Evolutionary conservation across 1,140 invertebrate species (phyloP), one percentile per base, ranked within the genome.

Genomic region (Cydia strobilella): DNA sequence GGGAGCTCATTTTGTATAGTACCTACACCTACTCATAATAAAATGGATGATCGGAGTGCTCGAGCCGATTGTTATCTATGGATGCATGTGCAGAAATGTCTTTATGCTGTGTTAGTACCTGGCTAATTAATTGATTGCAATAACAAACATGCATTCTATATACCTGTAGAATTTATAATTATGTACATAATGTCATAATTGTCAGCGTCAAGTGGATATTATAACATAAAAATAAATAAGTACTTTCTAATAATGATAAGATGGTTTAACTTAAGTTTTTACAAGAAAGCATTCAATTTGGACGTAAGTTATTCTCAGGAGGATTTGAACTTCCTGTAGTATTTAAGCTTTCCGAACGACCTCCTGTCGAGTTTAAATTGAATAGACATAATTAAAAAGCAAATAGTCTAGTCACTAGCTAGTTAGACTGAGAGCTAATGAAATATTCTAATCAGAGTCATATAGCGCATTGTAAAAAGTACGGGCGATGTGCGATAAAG

Each of bases 1-100:
- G 86, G 85, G 84, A 79, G 79, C 85, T 87, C 88, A 90, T 90
- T 89, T 91, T 79, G 86, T 85, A 86, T 84, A 91, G 88, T 91
- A 88, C 82, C 42, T 39, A 39, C 5, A 7, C 35, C 82, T 82
- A 80, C 75, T 79, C 86, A 85, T 86, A 83, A 80, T 76, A 76
- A 81, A 87, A 88, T 91, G 86, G 90, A 82, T 85, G 87, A 90
- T 90, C 75, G 83, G 51, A 71, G 74, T 2, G n/a, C 23, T 69
- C 65, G 65, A 69, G 35, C 9, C 9, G 65, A 69, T 69, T 69
- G 31, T 42, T 69, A 69, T 69, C 65, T 69, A 35, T 69, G 27
- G 6, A 35, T 69, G 35, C 65, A 69, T 69, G 35, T 39, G 65
- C 65, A 69, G 54, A 69, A 69, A 69, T 69, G 31, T 39, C 65